phyloP scores from a whole-genome alignment of 2,888 invertebrate species.

The Sphaerophoria rueppellii region DNA sequence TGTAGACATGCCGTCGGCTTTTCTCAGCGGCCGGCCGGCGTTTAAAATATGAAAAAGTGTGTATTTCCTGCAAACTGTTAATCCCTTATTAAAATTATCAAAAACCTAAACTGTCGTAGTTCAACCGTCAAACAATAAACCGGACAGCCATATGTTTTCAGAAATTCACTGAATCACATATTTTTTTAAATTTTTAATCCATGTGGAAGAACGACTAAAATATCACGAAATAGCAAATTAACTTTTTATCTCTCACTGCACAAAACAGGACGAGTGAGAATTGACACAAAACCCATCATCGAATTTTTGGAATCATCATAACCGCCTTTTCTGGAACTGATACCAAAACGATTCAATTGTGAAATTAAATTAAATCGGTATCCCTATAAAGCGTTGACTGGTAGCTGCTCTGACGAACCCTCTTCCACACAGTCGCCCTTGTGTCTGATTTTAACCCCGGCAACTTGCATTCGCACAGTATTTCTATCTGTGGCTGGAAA shows the following conservation, averaged over 20 bases:
- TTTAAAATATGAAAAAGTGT: too few species aligned
- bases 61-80: too few species aligned
- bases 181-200: too few species aligned
- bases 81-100: too few species aligned
- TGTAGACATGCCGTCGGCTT: too few species aligned
- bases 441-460: neutral
- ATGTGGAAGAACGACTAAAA: too few species aligned
- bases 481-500: conserved; percentile 58
- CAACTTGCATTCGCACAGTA: conserved; percentile 50
- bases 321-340: conserved; percentile 68
- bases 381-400: conserved; percentile 18
- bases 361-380: conserved; percentile 69
- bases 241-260: conserved; percentile 9
- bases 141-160: too few species aligned
- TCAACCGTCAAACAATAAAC: too few species aligned
- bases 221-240: too few species aligned
- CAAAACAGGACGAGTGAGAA: neutral
- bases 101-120: too few species aligned
- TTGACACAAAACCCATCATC: conserved; percentile 43
- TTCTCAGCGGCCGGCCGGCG: too few species aligned
- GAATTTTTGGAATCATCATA: conserved; percentile 15
- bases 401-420: neutral
- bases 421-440: conserved; percentile 51
- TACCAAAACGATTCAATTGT: conserved; percentile 72
- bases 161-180: too few species aligned